Base-by-base conservation (phyloP, 2,888 invertebrate species). In the Adela reaumurella region DNA sequence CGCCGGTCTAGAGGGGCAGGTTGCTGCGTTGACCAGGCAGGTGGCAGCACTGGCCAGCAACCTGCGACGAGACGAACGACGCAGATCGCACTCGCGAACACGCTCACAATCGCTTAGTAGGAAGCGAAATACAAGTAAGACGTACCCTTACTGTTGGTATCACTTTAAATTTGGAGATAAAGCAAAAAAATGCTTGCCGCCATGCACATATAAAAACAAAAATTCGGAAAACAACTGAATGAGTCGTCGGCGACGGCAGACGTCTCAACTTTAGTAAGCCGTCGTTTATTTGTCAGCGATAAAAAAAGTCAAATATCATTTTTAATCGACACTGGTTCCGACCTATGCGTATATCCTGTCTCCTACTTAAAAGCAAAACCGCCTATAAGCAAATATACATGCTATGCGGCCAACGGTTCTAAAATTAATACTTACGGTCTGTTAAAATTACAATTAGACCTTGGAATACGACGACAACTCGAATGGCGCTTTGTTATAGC, bases 401-500 rank as follows among this genome's bases (percentile, higher is more conserved):
- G 61, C 3, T 54, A 43, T 42, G 62, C 61, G 8, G 59, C 60
- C 1, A 62, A 63, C 45, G 55, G 56, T 4, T 50, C 57, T 0
- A 16, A 24, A 1, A 61, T 63, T 17, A 43, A 51, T 1, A 62
- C 61, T 0, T 61, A 58, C 48, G 61, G 59, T 1, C 48, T 20
- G 2, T 46, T 49, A 0, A 45, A 47, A 0, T 19, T 59, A 0
- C 46, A 52, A 0, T 43, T 62, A 0, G 56, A 59, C 19, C 46
- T 63, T 6, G 58, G 59, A 3, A 48, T 62, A 2, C 55, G 57
- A 8, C 54, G 59, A 10, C 52, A 50, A 2, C 58, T 58, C 24
- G 43, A 46, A 1, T 62, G 59, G 59, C 49, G 50, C 5, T 63
- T 62, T 49, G 49, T 59, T 1, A 49, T 63, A 6, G 61, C 59